These are phyloP conservation scores for Euspilapteryx auroguttella DNA, from an alignment of 2,888 invertebrate species.

Conservation along the genomic window DNA sequence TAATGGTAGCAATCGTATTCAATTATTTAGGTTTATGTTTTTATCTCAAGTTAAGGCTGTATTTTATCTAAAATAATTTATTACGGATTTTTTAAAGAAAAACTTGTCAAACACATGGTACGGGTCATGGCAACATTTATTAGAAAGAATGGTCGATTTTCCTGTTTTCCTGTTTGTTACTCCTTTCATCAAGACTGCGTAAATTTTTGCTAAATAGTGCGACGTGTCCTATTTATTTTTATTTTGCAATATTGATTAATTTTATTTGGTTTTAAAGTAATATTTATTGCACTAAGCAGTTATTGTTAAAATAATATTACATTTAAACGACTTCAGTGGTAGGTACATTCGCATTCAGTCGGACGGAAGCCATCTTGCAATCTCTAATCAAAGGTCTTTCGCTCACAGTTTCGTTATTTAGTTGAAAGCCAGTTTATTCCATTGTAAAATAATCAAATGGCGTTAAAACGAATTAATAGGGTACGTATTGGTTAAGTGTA, in stretches of 20 bases:
- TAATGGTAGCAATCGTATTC: too few species aligned
- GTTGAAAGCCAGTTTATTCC: constrained; percentile 76
- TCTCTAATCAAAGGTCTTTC: constrained; percentile 85
- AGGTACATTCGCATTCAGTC: constrained; percentile 77
- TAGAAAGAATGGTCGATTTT: constrained; percentile 53
- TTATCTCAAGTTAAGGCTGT: too few species aligned
- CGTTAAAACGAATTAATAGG: constrained; percentile 98
- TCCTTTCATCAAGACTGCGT: constrained; percentile 46
- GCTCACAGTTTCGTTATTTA: constrained; percentile 82
- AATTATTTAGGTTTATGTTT: too few species aligned
- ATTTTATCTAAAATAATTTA: too few species aligned
- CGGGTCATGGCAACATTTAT: constrained; percentile 8
- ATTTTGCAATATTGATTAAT: constrained; percentile 50
- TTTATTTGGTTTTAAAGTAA: too few species aligned
- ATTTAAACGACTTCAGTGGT: constrained; percentile 70
- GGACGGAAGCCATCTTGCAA: constrained; percentile 85
- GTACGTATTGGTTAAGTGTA: constrained; percentile 62
- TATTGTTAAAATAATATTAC: too few species aligned
- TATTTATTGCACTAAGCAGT: too few species aligned
- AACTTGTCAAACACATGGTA: too few species aligned
- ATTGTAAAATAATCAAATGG: constrained; percentile 79
- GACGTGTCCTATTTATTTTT: constrained; percentile 38
- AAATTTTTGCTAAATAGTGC: constrained; percentile 40
- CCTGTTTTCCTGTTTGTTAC: constrained; percentile 61
- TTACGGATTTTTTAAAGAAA: too few species aligned